Evolutionary conservation across 2,888 invertebrate genomes (phyloP).

Genomic region (Portevinia maculata): DNA sequence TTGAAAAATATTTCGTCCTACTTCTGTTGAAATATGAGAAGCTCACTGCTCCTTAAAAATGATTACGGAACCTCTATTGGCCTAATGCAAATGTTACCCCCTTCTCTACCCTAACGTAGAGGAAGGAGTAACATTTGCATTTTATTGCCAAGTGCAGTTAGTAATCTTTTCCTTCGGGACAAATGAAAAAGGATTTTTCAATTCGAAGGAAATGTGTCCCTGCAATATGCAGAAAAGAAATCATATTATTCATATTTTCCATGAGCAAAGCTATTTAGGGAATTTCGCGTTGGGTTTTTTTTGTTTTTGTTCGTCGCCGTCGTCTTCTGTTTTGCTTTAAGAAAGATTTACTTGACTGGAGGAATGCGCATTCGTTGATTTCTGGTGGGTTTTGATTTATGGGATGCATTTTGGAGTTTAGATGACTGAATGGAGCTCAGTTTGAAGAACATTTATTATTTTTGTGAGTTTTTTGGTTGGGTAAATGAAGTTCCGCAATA

Average conservation of each 20-base stretch:
- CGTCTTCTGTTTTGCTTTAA: constrained; percentile 28
- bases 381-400: constrained; percentile 60
- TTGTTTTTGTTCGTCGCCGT: neutral
- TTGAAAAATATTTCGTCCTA: constrained; percentile 15
- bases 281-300: neutral
- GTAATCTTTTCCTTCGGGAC: constrained; percentile 28
- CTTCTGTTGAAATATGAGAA: neutral
- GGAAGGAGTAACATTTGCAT: constrained; percentile 64
- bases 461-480: neutral
- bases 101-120: too few species aligned
- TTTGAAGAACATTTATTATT: constrained; percentile 37
- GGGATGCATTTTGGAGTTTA: constrained; percentile 54
- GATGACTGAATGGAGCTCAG: constrained; percentile 48
- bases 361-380: constrained; percentile 51
- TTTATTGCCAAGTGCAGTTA: constrained; percentile 66
- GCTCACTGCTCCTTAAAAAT: neutral
- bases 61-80: constrained; percentile 18
- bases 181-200: constrained; percentile 54
- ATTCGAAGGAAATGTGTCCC: constrained; percentile 29
- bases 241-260: constrained; percentile 58
- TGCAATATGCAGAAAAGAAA: constrained; percentile 3
- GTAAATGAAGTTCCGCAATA: constrained; percentile 13
- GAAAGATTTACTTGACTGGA: constrained; percentile 54
- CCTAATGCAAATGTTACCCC: too few species aligned
- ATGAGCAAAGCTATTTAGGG: constrained; percentile 23